Evolutionary conservation across 2,113 vertebrate species (phyloP).

Genomic region (Nothocercus julius): DNA sequence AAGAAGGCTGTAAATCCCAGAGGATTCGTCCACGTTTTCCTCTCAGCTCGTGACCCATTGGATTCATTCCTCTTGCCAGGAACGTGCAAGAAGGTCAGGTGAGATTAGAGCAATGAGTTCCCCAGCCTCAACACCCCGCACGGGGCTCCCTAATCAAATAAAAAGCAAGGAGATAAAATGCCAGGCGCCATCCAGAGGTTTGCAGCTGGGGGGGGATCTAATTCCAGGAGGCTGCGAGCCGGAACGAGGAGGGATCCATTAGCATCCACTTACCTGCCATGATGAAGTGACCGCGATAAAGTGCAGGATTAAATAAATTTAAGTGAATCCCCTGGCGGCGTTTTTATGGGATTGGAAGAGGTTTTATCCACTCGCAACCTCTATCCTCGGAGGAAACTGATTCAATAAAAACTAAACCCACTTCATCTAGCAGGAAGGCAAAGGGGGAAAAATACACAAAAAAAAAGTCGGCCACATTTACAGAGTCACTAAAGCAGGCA

Average conservation of each 20-base stretch:
- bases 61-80: not conserved
- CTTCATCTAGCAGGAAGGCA: constrained; percentile 54
- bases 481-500: constrained; percentile 69
- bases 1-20: constrained; percentile 32
- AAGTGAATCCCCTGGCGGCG: constrained; percentile 70
- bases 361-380: constrained; percentile 71
- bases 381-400: constrained; percentile 71
- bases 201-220: constrained; percentile 65
- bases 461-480: constrained; percentile 35
- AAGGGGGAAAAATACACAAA: constrained; percentile 20
- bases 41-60: not conserved
- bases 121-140: constrained; percentile 18
- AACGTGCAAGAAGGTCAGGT: not conserved
- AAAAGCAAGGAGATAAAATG: constrained; percentile 66
- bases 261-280: constrained; percentile 73
- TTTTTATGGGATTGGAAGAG: constrained; percentile 76
- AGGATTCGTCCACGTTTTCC: not conserved
- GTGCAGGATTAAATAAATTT: constrained; percentile 74
- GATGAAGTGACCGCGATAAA: constrained; percentile 74
- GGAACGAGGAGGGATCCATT: constrained; percentile 69
- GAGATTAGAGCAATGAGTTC: not conserved
- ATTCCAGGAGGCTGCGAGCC: constrained; percentile 70
- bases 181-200: constrained; percentile 57
- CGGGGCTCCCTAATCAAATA: constrained; percentile 2
- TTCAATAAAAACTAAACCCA: constrained; percentile 75